Conservation (phyloP, 35 echinoderm and acorn worm genomes). For the Patiria miniata region DNA sequence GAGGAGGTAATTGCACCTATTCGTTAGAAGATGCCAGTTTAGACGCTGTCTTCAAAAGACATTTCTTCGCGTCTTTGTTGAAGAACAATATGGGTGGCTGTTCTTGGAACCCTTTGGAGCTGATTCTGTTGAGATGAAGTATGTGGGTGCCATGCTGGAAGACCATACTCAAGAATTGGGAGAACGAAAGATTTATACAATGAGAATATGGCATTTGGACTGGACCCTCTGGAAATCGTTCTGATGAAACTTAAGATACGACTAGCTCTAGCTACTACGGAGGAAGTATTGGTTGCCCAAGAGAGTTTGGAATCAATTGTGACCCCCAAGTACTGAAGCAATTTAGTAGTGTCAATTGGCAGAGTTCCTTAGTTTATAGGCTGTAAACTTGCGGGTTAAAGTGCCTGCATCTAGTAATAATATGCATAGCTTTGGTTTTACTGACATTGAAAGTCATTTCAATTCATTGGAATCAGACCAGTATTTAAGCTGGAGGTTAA, state of each 20-base stretch:
- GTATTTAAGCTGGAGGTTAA: not conserved
- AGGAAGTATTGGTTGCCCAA: constrained; percentile 26
- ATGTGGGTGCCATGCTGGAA: constrained; percentile 43
- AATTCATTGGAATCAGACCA: constrained; percentile 6
- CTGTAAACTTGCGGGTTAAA: constrained; percentile 21
- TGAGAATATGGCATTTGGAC: constrained; percentile 38
- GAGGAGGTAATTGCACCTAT: not conserved
- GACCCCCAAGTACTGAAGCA: too few relatives aligned
- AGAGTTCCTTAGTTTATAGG: constrained; percentile 30
- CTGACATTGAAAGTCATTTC: too few relatives aligned
- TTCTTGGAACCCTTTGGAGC: constrained; percentile 37
- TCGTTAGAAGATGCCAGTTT: not conserved
- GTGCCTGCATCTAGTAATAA: constrained; percentile 37
- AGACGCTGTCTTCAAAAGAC: not conserved
- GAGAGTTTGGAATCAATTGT: constrained; percentile 29
- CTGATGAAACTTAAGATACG: constrained; percentile 42
- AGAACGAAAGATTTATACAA: constrained; percentile 44
- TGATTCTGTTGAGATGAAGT: constrained; percentile 22
- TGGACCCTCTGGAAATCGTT: constrained; percentile 29
- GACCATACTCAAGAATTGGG: constrained; percentile 49
- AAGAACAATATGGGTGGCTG: constrained; percentile 35
- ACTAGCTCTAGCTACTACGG: constrained; percentile 48
- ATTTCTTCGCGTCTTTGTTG: too few relatives aligned
- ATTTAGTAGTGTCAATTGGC: constrained; percentile 7
- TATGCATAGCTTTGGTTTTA: constrained; percentile 56